These are phyloP conservation scores for Orthonyx spaldingii DNA, from an alignment of 2,113 vertebrate genomes.

Conservation along the genomic window DNA sequence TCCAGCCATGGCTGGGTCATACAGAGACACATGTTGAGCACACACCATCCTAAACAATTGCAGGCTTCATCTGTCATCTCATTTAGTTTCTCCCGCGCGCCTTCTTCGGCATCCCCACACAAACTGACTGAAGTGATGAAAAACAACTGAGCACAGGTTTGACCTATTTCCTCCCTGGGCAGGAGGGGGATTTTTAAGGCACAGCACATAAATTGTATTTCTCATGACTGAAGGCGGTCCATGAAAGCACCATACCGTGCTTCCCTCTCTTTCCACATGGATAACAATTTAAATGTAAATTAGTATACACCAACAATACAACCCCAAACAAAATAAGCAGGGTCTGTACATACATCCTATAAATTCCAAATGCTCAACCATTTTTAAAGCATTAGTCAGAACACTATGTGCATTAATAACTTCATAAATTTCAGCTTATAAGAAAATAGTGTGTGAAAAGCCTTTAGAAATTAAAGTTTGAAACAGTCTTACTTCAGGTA, in stretches of 20 bases:
- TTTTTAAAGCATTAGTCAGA: constrained; percentile 2
- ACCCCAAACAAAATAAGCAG: background rate
- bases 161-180: constrained; percentile 22
- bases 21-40: background rate
- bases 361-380: background rate
- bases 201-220: background rate
- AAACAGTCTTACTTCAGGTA: background rate
- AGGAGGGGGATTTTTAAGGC: constrained; percentile 29
- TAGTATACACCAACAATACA: constrained; percentile 16
- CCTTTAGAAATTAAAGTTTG: background rate
- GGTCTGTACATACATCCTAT: background rate
- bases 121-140: constrained; percentile 16
- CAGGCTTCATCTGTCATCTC: constrained; percentile 36
- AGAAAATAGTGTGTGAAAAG: background rate
- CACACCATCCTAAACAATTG: background rate
- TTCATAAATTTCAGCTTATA: background rate
- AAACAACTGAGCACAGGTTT: background rate
- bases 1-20: background rate
- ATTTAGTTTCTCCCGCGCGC: background rate
- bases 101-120: background rate
- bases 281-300: constrained; percentile 71
- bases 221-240: background rate
- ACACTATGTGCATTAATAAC: constrained; percentile 38
- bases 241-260: background rate
- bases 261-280: background rate